These are phyloP conservation scores for Papilio gigon DNA, from an alignment of 2,888 invertebrate species.

Conservation along the genomic window DNA sequence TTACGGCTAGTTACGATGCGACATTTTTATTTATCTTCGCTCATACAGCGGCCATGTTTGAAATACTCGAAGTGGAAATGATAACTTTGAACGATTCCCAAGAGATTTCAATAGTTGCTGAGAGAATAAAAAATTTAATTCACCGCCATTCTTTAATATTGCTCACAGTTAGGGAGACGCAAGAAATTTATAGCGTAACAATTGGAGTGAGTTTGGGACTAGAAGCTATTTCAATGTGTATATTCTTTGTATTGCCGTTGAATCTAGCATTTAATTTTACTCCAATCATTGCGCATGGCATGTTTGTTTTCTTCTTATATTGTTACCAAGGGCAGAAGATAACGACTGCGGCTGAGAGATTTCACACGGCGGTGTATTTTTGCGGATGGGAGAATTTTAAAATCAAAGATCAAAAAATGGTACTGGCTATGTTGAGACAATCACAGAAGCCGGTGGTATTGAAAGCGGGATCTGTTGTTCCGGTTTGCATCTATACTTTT, in stretches of 20 bases:
- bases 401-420: constrained; percentile 47
- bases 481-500: constrained; percentile 55
- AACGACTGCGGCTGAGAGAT: constrained; percentile 54
- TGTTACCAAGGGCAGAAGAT: constrained; percentile 57
- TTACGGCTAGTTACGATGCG: constrained; percentile 50
- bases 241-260: constrained; percentile 54
- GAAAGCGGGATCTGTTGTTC: constrained; percentile 52
- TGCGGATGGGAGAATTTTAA: constrained; percentile 58
- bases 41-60: constrained; percentile 53
- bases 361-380: constrained; percentile 54
- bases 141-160: constrained; percentile 50
- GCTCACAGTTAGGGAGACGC: constrained; percentile 50
- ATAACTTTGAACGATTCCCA: constrained; percentile 40
- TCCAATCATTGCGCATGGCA: constrained; percentile 49
- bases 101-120: constrained; percentile 32
- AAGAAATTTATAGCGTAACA: constrained; percentile 49
- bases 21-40: constrained; percentile 52
- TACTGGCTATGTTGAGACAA: constrained; percentile 53
- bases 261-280: constrained; percentile 50
- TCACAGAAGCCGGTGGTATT: constrained; percentile 55
- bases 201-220: constrained; percentile 52
- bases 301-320: constrained; percentile 55
- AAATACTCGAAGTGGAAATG: constrained; percentile 52
- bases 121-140: constrained; percentile 47
- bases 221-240: constrained; percentile 50